These are phyloP conservation scores for Naja naja DNA, from an alignment of 2,113 vertebrate genomes.

Conservation along the genomic window DNA sequence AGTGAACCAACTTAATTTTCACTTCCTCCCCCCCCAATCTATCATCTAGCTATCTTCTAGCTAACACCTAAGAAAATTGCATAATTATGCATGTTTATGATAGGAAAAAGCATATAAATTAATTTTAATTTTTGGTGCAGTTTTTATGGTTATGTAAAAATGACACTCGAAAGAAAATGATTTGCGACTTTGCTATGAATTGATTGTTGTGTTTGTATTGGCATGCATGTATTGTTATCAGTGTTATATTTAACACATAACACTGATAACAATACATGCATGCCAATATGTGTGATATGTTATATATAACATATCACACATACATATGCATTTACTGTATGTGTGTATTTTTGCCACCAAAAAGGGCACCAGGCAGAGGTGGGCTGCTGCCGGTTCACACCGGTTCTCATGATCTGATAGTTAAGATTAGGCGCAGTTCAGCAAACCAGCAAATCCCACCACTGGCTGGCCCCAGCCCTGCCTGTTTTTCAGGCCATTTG, in stretches of 20 bases:
- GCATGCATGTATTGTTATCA: no score
- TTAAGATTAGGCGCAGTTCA: no score
- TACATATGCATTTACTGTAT: background rate
- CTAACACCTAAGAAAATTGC: background rate
- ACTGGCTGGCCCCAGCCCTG: no score
- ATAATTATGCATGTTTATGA: background rate
- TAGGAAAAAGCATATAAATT: background rate
- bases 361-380: no score
- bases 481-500: no score
- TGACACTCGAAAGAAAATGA: background rate
- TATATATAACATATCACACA: background rate
- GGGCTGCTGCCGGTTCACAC: no score
- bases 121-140: background rate
- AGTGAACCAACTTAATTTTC: background rate
- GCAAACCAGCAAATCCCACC: no score
- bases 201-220: no score
- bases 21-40: background rate
- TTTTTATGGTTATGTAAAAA: background rate
- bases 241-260: no score
- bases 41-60: background rate
- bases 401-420: no score
- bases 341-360: background rate
- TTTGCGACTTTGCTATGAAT: background rate
- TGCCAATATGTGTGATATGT: no score
- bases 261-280: no score